These are phyloP conservation scores for Lerema accius DNA, from an alignment of 1,140 invertebrate species.

Conservation along the genomic window DNA sequence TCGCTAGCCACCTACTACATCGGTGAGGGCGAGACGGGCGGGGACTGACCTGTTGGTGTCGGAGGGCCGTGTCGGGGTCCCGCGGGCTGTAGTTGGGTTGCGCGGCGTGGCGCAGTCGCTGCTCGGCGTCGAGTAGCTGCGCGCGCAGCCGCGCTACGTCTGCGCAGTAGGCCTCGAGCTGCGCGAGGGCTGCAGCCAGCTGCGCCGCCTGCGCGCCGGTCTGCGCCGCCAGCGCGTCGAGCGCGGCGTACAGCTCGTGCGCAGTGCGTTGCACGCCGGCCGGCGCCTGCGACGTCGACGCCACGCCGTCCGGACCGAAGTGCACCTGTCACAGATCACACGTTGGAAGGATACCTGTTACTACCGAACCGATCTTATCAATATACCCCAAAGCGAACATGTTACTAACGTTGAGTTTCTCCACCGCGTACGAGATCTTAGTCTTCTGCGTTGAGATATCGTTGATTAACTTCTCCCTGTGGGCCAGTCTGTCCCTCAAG, in stretches of 20 bases:
- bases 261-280: slow-evolving; percentile 89
- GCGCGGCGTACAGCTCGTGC: slow-evolving; percentile 86
- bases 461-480: slow-evolving; percentile 93
- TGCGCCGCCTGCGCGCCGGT: slow-evolving; percentile 88
- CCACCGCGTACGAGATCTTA: slow-evolving; percentile 95
- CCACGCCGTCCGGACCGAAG: slow-evolving; percentile 91
- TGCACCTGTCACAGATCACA: slow-evolving; percentile 86
- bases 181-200: slow-evolving; percentile 90
- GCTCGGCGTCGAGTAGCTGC: slow-evolving; percentile 92
- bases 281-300: slow-evolving; percentile 83
- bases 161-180: slow-evolving; percentile 94
- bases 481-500: slow-evolving; percentile 91
- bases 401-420: slow-evolving; percentile 91
- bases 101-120: slow-evolving; percentile 90
- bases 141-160: slow-evolving; percentile 93
- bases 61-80: slow-evolving; percentile 91
- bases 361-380: slow-evolving; percentile 8
- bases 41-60: slow-evolving; percentile 96
- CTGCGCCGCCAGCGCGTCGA: slow-evolving; percentile 86
- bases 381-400: slow-evolving; percentile 17
- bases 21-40: slow-evolving; percentile 41
- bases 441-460: slow-evolving; percentile 95
- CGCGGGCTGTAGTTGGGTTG: slow-evolving; percentile 92
- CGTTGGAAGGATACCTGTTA: not conserved
- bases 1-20: slow-evolving; percentile 62